These are phyloP conservation scores for Steinernema hermaphroditum DNA, from an alignment of 2,888 invertebrate genomes.

Conservation along the genomic window DNA sequence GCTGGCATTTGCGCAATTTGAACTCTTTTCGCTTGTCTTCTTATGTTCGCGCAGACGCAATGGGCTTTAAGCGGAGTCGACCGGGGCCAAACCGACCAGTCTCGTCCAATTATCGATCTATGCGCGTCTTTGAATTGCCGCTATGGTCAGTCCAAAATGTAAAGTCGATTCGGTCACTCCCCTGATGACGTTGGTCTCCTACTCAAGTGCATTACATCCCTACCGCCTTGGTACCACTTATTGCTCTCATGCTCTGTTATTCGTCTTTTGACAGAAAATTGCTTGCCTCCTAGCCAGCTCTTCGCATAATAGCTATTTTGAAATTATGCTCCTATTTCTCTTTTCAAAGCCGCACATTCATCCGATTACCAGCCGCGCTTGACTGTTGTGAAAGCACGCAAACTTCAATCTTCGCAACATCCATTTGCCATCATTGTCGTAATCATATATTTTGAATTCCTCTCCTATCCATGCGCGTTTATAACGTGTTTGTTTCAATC, in stretches of 20 bases:
- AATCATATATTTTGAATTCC: no score
- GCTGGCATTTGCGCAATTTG: not conserved
- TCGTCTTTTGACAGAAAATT: not conserved
- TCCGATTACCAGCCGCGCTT: not conserved
- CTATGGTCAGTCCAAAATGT: conserved; percentile 13
- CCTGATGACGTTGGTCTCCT: not conserved
- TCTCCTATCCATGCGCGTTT: no score
- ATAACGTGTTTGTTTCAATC: no score
- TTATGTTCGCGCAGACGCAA: conserved; percentile 14
- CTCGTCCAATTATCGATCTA: conserved; percentile 27
- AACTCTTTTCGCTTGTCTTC: conserved; percentile 6
- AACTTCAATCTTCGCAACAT: not conserved
- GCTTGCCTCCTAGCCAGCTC: not conserved
- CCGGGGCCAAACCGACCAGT: conserved; percentile 21
- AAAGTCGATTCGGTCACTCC: conserved; percentile 29
- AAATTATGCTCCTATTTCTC: not conserved
- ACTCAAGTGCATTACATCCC: not conserved
- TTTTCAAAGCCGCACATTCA: not conserved
- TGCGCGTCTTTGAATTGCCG: conserved; percentile 22
- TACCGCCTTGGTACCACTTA: not conserved
- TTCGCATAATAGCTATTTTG: not conserved
- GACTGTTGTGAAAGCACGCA: not conserved
- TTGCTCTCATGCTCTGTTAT: not conserved
- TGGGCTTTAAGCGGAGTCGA: conserved; percentile 24
- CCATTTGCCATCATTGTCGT: no score